Conservation (phyloP, 2,797 vertebrate species). For the Myioborus miniatus region DNA sequence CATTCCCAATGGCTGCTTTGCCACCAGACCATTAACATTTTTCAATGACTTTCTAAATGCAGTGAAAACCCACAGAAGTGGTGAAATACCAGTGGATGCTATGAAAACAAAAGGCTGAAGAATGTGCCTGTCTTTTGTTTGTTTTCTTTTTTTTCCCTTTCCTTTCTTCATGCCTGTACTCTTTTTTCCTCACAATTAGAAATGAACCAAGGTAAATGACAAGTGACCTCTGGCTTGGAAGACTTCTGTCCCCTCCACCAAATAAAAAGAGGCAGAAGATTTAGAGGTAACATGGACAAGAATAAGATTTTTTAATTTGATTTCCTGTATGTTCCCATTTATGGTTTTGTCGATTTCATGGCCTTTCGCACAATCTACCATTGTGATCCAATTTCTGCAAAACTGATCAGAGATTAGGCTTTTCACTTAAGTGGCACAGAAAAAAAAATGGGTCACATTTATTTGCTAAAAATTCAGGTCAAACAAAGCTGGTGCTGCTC, state of each 20-base stretch:
- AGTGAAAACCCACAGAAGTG: slow-evolving; percentile 55
- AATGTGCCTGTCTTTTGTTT: slow-evolving; percentile 5
- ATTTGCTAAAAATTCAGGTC: slow-evolving; percentile 35
- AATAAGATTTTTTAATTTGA: slow-evolving; percentile 19
- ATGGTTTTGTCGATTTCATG: slow-evolving; percentile 26
- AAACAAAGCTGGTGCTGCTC: not conserved
- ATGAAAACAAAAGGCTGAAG: slow-evolving; percentile 54
- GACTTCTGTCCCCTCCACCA: not conserved
- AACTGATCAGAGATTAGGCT: slow-evolving; percentile 36
- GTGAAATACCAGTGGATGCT: slow-evolving; percentile 46
- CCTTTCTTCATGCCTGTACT: not conserved
- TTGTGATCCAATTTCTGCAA: slow-evolving; percentile 30
- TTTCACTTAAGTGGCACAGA: not conserved
- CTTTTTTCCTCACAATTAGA: not conserved
- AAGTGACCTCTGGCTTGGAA: slow-evolving; percentile 2
- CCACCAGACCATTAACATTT: slow-evolving; percentile 72
- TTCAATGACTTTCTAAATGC: slow-evolving; percentile 72
- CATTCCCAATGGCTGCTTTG: slow-evolving; percentile 69
- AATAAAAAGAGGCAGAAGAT: slow-evolving; percentile 16
- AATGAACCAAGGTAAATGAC: not conserved
- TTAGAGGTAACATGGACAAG: not conserved
- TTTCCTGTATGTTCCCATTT: slow-evolving; percentile 8
- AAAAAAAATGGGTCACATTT: not conserved
- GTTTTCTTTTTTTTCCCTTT: not conserved
- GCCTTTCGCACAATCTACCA: not conserved